Evolutionary conservation across 2,113 vertebrate genomes (phyloP).

Genomic region (Sander vitreus): DNA sequence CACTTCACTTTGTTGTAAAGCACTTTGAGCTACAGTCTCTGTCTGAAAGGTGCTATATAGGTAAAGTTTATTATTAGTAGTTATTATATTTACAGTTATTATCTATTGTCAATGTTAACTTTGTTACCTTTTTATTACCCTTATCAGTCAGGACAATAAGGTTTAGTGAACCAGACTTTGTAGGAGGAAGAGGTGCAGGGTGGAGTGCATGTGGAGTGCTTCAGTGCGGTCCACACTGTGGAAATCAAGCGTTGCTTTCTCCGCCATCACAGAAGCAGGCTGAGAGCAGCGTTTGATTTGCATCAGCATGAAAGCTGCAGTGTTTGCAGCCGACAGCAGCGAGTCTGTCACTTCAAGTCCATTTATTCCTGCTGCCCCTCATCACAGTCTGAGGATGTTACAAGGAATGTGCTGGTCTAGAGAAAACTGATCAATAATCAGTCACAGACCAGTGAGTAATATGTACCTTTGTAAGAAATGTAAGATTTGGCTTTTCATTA

Average conservation of each 20-base stretch:
- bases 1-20: too few relatives aligned
- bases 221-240: conserved; percentile 7
- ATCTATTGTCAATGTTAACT: neutral
- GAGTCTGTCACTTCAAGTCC: conserved; percentile 27
- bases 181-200: conserved; percentile 1
- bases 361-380: conserved; percentile 17
- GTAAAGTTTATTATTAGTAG: too few relatives aligned
- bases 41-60: too few relatives aligned
- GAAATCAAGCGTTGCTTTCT: conserved; percentile 67
- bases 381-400: neutral
- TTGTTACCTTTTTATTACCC: neutral
- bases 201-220: conserved; percentile 31
- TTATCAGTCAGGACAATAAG: neutral
- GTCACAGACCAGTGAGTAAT: neutral
- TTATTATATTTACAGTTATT: neutral
- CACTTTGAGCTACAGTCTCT: too few relatives aligned
- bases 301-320: conserved; percentile 67
- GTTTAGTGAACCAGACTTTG: neutral
- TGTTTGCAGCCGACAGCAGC: conserved; percentile 54
- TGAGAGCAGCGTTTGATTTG: conserved; percentile 56
- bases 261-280: conserved; percentile 43
- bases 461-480: neutral
- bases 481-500: neutral
- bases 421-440: neutral
- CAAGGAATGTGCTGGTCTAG: neutral